Evolutionary conservation across 2,113 vertebrate genomes (phyloP).

Genomic region (Panthera leo): DNA sequence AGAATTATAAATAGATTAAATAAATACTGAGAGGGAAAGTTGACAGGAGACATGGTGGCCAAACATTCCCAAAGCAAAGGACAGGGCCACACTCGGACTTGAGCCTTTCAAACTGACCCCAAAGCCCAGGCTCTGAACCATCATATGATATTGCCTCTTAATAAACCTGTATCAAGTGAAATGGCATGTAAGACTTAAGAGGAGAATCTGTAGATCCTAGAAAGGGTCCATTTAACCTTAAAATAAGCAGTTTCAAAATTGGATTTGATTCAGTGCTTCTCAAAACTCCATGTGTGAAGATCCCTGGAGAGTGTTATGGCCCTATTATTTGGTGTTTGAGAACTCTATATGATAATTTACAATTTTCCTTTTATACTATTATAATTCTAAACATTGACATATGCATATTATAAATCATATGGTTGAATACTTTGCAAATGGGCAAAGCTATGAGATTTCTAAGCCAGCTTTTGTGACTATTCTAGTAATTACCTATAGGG

Average conservation of each 20-base stretch:
- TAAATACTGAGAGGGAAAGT: neutral
- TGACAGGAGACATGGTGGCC: neutral
- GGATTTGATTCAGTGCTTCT: neutral
- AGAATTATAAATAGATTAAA: neutral
- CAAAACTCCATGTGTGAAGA: neutral
- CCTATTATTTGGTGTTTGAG: neutral
- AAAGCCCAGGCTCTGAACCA: neutral
- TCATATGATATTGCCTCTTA: neutral
- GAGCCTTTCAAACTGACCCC: neutral
- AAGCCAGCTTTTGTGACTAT: neutral
- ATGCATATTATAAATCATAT: neutral
- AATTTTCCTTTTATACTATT: neutral
- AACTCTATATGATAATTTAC: neutral
- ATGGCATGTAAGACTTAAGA: neutral
- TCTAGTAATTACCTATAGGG: neutral
- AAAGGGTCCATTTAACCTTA: neutral
- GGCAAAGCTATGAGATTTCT: neutral
- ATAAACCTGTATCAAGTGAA: neutral
- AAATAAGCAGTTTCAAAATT: neutral
- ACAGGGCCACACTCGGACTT: too few relatives aligned
- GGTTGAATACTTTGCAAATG: neutral
- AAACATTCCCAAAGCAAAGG: neutral
- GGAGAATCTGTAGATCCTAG: neutral
- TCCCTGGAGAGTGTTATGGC: neutral
- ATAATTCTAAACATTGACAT: neutral